Evolutionary conservation across 2,888 invertebrate species (phyloP).

Genomic region (Lepetodrilus schrolli): DNA sequence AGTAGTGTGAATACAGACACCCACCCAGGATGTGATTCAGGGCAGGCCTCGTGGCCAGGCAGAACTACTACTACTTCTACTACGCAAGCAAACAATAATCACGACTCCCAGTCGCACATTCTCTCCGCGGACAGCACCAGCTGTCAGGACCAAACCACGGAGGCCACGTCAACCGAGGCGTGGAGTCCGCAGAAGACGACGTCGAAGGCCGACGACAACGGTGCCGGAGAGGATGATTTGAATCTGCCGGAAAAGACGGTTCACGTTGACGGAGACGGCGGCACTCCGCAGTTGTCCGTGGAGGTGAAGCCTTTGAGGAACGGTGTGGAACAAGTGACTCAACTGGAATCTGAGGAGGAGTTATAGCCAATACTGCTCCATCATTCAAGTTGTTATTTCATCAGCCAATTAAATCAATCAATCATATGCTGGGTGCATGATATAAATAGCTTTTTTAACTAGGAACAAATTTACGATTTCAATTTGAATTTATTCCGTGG

Average conservation of each 20-base stretch:
- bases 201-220: not conserved
- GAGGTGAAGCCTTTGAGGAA: slow-evolving; percentile 13
- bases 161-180: not conserved
- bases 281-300: not conserved
- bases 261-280: not conserved
- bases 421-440: not conserved
- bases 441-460: too few species aligned
- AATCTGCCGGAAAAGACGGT: not conserved
- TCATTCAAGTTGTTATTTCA: not conserved
- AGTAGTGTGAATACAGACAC: not conserved
- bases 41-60: not conserved
- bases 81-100: slow-evolving; percentile 8
- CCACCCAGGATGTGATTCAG: not conserved
- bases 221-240: not conserved
- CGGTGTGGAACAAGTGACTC: slow-evolving; percentile 28
- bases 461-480: too few species aligned
- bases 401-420: not conserved
- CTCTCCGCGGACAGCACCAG: slow-evolving; percentile 25
- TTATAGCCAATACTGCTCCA: not conserved
- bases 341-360: not conserved
- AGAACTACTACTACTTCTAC: not conserved
- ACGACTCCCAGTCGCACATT: not conserved
- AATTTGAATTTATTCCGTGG: too few species aligned
- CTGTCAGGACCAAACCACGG: not conserved
- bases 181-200: not conserved